Conservation (phyloP, 92 coral and sea anemone genomes). For the Zoanthus solanderi region DNA sequence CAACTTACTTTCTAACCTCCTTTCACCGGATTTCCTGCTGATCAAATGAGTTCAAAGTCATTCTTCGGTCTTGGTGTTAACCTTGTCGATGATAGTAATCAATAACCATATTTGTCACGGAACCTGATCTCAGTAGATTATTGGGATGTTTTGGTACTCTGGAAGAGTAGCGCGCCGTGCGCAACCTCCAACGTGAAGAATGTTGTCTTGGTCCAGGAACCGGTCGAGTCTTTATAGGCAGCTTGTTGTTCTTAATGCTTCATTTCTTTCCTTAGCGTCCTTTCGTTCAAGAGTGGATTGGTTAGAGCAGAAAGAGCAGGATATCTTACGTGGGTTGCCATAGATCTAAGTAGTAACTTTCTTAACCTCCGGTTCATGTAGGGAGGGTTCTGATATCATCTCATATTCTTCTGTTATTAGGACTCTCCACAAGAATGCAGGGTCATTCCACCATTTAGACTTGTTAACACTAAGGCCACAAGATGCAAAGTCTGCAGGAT, state of each 20-base stretch:
- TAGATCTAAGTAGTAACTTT: too few species aligned
- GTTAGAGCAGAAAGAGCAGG: too few species aligned
- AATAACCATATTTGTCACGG: conserved; percentile 5
- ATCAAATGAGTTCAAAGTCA: conserved; percentile 26
- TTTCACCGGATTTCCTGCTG: conserved; percentile 22
- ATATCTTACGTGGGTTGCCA: too few species aligned
- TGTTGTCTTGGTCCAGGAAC: not conserved
- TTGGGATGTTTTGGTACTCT: conserved; percentile 9
- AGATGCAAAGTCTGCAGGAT: not conserved
- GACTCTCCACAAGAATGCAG: not conserved
- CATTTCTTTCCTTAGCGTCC: too few species aligned
- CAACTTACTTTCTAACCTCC: conserved; percentile 31
- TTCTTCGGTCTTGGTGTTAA: conserved; percentile 38
- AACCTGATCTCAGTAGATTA: conserved; percentile 22
- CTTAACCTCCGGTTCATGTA: too few species aligned
- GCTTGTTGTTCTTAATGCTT: too few species aligned
- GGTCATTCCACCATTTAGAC: not conserved
- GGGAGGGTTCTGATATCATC: too few species aligned
- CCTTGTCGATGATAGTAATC: conserved; percentile 8
- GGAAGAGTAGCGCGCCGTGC: not conserved
- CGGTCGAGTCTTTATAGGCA: not conserved
- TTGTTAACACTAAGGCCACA: not conserved
- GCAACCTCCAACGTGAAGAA: not conserved
- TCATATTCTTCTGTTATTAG: too few species aligned
- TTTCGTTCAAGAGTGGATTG: too few species aligned